Percentiles rank a stretch among this genome's conserved stretches.
These are phyloP conservation scores for Eustalomyia histrio DNA, from an alignment of 2,888 invertebrate species.

Conservation along the genomic window DNA sequence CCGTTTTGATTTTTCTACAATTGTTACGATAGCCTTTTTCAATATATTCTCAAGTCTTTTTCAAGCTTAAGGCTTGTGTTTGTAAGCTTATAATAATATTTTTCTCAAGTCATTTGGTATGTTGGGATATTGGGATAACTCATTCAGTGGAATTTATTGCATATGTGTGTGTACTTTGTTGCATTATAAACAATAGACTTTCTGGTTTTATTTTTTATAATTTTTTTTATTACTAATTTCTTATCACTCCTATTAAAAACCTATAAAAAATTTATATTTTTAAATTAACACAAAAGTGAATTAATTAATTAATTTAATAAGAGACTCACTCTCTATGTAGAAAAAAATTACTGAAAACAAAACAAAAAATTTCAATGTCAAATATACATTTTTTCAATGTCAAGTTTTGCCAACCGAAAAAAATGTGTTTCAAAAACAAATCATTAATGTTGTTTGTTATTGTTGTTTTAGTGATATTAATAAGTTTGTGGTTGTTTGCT, in stretches of 20 bases:
- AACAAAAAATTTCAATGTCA: constrained; percentile 58
- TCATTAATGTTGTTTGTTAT: constrained; percentile 9
- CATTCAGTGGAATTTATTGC: too few species aligned
- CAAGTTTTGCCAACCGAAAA: constrained; percentile 46
- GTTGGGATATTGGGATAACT: too few species aligned
- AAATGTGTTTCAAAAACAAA: not conserved
- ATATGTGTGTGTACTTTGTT: too few species aligned
- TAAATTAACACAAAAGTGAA: constrained; percentile 15
- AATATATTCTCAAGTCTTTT: too few species aligned
- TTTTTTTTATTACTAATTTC: not conserved
- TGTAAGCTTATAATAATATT: too few species aligned
- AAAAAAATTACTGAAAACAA: constrained; percentile 41
- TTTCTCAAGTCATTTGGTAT: too few species aligned
- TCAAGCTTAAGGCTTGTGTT: too few species aligned
- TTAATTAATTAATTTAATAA: constrained; percentile 23
- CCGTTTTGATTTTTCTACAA: too few species aligned
- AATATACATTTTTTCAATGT: constrained; percentile 60
- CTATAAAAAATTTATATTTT: not conserved
- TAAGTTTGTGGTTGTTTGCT: not conserved
- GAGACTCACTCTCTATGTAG: not conserved
- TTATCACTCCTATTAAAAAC: not conserved
- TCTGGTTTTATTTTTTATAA: not conserved
- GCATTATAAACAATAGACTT: not conserved
- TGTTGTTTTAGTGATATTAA: not conserved
- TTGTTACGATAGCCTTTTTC: too few species aligned